These are phyloP conservation scores for Seladonia tumulorum DNA, from an alignment of 2,888 invertebrate species.

Conservation along the genomic window DNA sequence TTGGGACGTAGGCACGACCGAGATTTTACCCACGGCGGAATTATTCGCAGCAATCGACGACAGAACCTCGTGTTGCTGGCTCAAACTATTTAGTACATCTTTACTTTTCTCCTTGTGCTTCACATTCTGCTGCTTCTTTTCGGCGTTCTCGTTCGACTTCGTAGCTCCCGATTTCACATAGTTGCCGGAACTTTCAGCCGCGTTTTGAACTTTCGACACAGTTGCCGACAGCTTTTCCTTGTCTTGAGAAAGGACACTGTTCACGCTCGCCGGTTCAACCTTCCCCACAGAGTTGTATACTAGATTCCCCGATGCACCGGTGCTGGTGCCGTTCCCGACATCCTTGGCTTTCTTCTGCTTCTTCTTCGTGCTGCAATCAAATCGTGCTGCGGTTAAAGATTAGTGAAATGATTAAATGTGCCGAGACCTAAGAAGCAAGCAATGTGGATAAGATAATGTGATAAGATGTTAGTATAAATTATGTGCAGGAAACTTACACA, in stretches of 20 bases:
- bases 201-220: conserved; percentile 59
- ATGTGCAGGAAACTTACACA: conserved; percentile 57
- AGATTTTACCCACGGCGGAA: conserved; percentile 75
- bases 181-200: conserved; percentile 65
- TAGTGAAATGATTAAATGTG: conserved; percentile 15
- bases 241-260: conserved; percentile 56
- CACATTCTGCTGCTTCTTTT: conserved; percentile 63
- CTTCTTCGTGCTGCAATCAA: conserved; percentile 79
- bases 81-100: conserved; percentile 49
- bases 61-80: conserved; percentile 64
- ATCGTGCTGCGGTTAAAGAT: conserved; percentile 26
- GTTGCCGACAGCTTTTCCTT: conserved; percentile 61
- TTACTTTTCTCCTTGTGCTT: conserved; percentile 76
- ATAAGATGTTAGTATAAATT: not conserved
- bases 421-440: not conserved
- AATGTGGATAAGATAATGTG: not conserved
- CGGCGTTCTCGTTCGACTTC: conserved; percentile 65
- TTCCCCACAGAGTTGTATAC: conserved; percentile 57
- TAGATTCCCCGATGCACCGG: conserved; percentile 48
- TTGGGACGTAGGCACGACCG: conserved; percentile 79
- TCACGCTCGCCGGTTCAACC: conserved; percentile 61
- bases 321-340: conserved; percentile 48
- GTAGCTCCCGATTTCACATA: conserved; percentile 55
- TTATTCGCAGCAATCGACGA: conserved; percentile 54
- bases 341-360: conserved; percentile 79